A percentile compares a stretch with the other conserved stretches of the same genome.
Evolutionary conservation across 2,888 invertebrate species (phyloP).

Genomic region (Andrena praecox): DNA sequence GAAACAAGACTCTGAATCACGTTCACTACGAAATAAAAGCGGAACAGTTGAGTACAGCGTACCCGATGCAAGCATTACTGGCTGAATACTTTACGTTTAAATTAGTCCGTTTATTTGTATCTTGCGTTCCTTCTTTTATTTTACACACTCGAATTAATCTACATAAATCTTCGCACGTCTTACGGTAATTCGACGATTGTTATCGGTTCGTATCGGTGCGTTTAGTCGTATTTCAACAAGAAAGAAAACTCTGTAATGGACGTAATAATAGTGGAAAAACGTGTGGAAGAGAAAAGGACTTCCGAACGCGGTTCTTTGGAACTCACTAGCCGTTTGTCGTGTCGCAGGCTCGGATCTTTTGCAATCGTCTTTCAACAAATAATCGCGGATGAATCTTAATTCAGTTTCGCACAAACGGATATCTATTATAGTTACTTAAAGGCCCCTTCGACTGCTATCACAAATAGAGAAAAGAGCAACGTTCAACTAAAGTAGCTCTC

Average conservation of each 20-base stretch:
- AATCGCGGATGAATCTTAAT: conserved; percentile 53
- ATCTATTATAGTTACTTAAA: conserved; percentile 61
- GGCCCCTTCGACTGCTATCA: conserved; percentile 70
- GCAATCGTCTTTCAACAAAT: conserved; percentile 36
- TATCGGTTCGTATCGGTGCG: conserved; percentile 39
- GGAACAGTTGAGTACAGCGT: not conserved
- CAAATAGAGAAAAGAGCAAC: conserved; percentile 62
- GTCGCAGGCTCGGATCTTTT: conserved; percentile 64
- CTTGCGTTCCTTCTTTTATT: conserved; percentile 56
- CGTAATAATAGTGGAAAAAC: conserved; percentile 59
- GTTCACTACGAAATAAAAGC: not conserved
- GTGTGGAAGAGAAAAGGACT: conserved; percentile 55
- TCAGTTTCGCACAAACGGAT: conserved; percentile 48
- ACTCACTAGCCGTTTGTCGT: conserved; percentile 58
- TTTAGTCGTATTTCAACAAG: conserved; percentile 28
- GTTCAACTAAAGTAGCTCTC: conserved; percentile 53
- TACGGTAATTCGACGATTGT: conserved; percentile 32
- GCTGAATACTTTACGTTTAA: conserved; percentile 37
- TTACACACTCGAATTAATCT: conserved; percentile 61
- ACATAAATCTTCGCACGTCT: conserved; percentile 43
- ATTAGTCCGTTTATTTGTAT: conserved; percentile 54
- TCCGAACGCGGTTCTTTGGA: conserved; percentile 64
- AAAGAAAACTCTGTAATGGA: conserved; percentile 57
- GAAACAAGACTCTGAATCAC: not conserved
- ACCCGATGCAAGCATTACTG: not conserved